Conservation (phyloP, 2,113 vertebrate species). For the Ameiurus melas region DNA sequence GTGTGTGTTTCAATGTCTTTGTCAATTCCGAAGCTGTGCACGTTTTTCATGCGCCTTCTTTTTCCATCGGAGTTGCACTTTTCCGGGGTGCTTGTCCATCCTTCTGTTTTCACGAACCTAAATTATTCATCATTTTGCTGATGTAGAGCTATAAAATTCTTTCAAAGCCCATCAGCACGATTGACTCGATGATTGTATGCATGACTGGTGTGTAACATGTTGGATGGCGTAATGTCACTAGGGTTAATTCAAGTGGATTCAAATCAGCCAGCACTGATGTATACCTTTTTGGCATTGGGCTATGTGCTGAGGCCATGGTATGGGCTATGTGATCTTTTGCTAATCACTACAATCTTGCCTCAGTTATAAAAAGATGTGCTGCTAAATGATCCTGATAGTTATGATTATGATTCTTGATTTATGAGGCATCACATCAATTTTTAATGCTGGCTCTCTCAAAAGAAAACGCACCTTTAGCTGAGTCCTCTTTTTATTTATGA, state of each 20-base stretch:
- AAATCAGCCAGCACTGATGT: constrained; percentile 4
- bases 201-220: neutral
- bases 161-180: constrained; percentile 57
- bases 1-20: constrained; percentile 43
- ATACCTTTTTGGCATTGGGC: neutral
- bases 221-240: neutral
- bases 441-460: neutral
- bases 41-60: constrained; percentile 5
- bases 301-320: neutral
- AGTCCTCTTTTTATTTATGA: constrained; percentile 22
- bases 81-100: constrained; percentile 52
- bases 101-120: constrained; percentile 57
- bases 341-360: constrained; percentile 17
- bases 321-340: neutral
- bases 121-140: constrained; percentile 70
- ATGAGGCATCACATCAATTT: neutral
- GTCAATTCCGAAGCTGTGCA: neutral
- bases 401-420: constrained; percentile 9
- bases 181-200: neutral
- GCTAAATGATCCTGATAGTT: neutral
- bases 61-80: constrained; percentile 33
- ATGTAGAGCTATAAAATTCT: constrained; percentile 47
- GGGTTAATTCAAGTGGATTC: constrained; percentile 12
- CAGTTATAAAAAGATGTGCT: neutral
- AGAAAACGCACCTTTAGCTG: neutral